A percentile compares a stretch with the other conserved stretches of the same genome.
Conservation (phyloP, 2,888 invertebrate genomes). For the Chaetogeoica ovagalla region DNA sequence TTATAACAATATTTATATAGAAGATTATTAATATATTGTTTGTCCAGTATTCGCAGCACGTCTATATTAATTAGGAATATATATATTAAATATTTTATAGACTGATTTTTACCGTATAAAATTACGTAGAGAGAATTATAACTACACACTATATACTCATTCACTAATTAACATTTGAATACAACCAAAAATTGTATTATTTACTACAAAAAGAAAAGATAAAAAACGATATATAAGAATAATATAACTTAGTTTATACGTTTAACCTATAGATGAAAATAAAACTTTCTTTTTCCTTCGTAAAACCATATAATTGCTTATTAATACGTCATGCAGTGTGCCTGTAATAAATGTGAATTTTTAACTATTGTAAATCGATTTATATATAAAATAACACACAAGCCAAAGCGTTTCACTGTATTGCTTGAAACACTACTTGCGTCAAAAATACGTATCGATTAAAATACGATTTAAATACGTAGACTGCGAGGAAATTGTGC, state of each 20-base stretch:
- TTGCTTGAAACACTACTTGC: too few relatives aligned
- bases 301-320: neutral
- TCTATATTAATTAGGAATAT: neutral
- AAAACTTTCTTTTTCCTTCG: neutral
- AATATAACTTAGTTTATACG: neutral
- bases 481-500: too few relatives aligned
- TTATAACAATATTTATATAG: neutral
- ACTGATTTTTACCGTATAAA: neutral
- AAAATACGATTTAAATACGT: too few relatives aligned
- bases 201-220: too few relatives aligned
- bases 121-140: too few relatives aligned
- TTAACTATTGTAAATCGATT: too few relatives aligned
- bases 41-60: neutral
- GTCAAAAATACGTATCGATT: too few relatives aligned
- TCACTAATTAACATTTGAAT: neutral
- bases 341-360: too few relatives aligned
- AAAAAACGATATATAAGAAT: neutral
- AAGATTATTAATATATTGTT: slow-evolving; percentile 2
- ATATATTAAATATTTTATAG: neutral
- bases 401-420: too few relatives aligned
- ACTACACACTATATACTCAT: too few relatives aligned
- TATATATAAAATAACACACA: too few relatives aligned
- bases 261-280: neutral
- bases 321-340: too few relatives aligned
- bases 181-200: neutral